Evolutionary conservation across 2,888 invertebrate genomes (phyloP).

Genomic region (Spialia ferax): DNA sequence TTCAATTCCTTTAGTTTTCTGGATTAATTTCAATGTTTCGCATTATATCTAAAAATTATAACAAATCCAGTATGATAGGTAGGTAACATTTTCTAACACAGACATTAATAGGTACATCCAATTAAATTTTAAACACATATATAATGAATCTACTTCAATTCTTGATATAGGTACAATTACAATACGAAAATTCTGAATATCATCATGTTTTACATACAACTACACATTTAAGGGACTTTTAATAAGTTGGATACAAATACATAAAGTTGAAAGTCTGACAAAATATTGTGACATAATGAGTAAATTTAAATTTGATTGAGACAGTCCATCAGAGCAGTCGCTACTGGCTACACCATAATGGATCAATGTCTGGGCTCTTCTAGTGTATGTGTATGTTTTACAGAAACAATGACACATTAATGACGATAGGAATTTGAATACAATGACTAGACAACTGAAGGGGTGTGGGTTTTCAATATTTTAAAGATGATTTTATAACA

Average conservation of each 20-base stretch:
- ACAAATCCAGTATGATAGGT: slow-evolving; percentile 16
- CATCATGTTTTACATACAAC: slow-evolving; percentile 20
- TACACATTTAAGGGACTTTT: slow-evolving; percentile 18
- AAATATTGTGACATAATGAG: slow-evolving; percentile 1
- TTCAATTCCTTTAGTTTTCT: neutral
- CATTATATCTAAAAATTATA: slow-evolving; percentile 18
- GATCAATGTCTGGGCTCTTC: slow-evolving; percentile 16
- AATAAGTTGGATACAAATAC: neutral
- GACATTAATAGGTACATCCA: slow-evolving; percentile 22
- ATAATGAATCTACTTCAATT: slow-evolving; percentile 23
- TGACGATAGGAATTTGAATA: slow-evolving; percentile 3
- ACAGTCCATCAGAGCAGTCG: neutral
- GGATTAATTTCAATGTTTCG: neutral
- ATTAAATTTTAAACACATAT: slow-evolving; percentile 22
- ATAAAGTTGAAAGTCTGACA: slow-evolving; percentile 28
- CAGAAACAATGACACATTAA: slow-evolving; percentile 16
- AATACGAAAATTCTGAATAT: slow-evolving; percentile 27
- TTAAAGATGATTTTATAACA: neutral
- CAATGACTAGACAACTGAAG: slow-evolving; percentile 27
- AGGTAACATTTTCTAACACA: slow-evolving; percentile 27
- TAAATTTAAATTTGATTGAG: slow-evolving; percentile 22
- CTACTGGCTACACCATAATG: slow-evolving; percentile 14
- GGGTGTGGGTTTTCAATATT: neutral
- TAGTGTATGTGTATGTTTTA: slow-evolving; percentile 1
- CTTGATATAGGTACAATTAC: slow-evolving; percentile 27